These are phyloP conservation scores for Trachelipus rathkii DNA, from an alignment of 1,140 invertebrate species.

Conservation along the genomic window DNA sequence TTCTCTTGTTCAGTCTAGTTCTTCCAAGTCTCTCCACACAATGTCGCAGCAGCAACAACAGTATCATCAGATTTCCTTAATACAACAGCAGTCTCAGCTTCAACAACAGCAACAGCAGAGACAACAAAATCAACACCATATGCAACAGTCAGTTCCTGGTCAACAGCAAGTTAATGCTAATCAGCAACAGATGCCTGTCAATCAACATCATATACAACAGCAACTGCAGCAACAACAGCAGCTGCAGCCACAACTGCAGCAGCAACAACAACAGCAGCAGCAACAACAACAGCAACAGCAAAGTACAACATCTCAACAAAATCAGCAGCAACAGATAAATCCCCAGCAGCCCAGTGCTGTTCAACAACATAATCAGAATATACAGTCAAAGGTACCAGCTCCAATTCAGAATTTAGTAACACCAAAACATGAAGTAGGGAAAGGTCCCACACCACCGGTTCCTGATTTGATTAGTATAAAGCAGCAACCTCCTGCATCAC, in stretches of 20 bases:
- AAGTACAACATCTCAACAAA: slow-evolving; percentile 12
- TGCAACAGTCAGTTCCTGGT: slow-evolving; percentile 16
- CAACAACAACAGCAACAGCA: slow-evolving; percentile 40
- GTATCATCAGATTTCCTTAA: slow-evolving; percentile 31
- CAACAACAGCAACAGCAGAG: slow-evolving; percentile 52
- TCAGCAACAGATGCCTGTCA: background rate
- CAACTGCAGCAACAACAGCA: slow-evolving; percentile 32
- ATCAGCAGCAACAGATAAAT: slow-evolving; percentile 4
- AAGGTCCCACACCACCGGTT: background rate
- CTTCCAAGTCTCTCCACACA: background rate
- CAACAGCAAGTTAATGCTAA: slow-evolving; percentile 3
- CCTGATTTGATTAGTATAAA: slow-evolving; percentile 6
- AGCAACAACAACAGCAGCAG: slow-evolving; percentile 45
- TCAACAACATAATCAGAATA: background rate
- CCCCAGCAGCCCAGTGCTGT: background rate
- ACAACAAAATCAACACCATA: slow-evolving; percentile 23
- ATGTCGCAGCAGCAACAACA: slow-evolving; percentile 29
- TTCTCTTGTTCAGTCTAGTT: background rate
- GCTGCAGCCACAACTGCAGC: slow-evolving; percentile 46
- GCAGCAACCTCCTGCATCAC: background rate
- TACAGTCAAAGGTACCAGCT: background rate
- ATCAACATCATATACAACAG: slow-evolving; percentile 4
- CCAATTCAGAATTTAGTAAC: background rate
- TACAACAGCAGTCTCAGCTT: slow-evolving; percentile 52
- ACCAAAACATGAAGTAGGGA: background rate